Base-by-base conservation (phyloP, 2,113 vertebrate genomes). In the Neofelis nebulosa region DNA sequence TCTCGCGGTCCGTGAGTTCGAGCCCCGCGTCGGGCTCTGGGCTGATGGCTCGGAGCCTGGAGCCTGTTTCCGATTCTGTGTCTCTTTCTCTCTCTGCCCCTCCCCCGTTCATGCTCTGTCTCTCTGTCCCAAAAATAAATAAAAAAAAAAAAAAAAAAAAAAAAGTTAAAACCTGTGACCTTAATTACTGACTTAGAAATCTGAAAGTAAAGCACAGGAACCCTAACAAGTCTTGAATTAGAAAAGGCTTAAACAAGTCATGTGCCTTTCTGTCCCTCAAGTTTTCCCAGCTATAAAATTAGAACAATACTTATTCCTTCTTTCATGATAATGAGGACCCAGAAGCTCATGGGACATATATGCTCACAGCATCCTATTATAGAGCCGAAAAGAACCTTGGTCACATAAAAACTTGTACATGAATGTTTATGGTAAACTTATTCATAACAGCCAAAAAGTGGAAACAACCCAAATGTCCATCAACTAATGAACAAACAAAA, bases 191-290 rank as follows among this genome's bases (percentile, higher is more conserved):
- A 27, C 81, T 91, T 33, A 96, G 50, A 96, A 88, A 93, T 90
- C 3, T 95, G 78, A 95, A 96, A 96, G 48, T 57, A 65, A 95
- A 69, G 50, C 25, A 89, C 12, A 90, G 23, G 61, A 88, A 95
- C 36, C 38, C 11, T 63, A n/a, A 65, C 71, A n/a, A 84, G 45
- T 91, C 82, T 81, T 89, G 66, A 95, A 73, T 21, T 66, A 33
- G 74, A 96, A 95, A 68, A 95, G 78, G 57, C 50, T 85, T 93
- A 92, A 88, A 80, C 81, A 74, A 96, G 85, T 80, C 89, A 93
- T 11, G 2, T 81, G 93, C 71, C 69, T 91, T 96, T 93, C 69
- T 84, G 82, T 96, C 36, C 36, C 91, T 91, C 18, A 76, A 84
- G 57, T 88, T 88, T 97, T 94, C 83, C 74, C 52, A 94, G 57